Conservation (phyloP, 2,888 invertebrate species). For the Myathropa florea region DNA sequence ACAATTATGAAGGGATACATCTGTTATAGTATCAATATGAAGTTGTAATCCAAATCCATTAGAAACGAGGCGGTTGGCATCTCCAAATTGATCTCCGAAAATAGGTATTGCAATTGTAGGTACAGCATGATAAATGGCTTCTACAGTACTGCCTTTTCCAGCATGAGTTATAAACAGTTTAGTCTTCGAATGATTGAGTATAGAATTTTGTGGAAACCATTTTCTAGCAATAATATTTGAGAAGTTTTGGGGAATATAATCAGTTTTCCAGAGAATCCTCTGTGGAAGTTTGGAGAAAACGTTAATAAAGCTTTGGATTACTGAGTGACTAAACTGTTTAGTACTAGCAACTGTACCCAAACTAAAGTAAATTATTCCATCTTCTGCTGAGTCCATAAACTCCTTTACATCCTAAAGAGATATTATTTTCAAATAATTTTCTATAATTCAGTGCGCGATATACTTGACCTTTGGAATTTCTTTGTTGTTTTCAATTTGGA, state of each 20-base stretch:
- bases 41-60: slow-evolving; percentile 81
- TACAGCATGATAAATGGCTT: slow-evolving; percentile 89
- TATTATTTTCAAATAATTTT: not conserved
- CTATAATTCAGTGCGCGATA: not conserved
- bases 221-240: slow-evolving; percentile 78
- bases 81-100: slow-evolving; percentile 90
- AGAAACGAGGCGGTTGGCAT: slow-evolving; percentile 86
- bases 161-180: slow-evolving; percentile 79
- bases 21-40: slow-evolving; percentile 53
- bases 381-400: slow-evolving; percentile 31
- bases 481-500: slow-evolving; percentile 72
- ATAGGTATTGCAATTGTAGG: slow-evolving; percentile 89
- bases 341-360: slow-evolving; percentile 42
- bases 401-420: slow-evolving; percentile 8
- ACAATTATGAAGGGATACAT: slow-evolving; percentile 47
- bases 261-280: slow-evolving; percentile 50
- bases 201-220: slow-evolving; percentile 85
- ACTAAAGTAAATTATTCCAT: slow-evolving; percentile 48
- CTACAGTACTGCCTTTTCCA: slow-evolving; percentile 88
- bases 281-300: slow-evolving; percentile 40
- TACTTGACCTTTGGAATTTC: not conserved
- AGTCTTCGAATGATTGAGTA: slow-evolving; percentile 87
- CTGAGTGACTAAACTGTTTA: not conserved
- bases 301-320: not conserved
- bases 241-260: not conserved